Evolutionary conservation across 2,888 invertebrate species (phyloP).

Genomic region (Nomada flava): DNA sequence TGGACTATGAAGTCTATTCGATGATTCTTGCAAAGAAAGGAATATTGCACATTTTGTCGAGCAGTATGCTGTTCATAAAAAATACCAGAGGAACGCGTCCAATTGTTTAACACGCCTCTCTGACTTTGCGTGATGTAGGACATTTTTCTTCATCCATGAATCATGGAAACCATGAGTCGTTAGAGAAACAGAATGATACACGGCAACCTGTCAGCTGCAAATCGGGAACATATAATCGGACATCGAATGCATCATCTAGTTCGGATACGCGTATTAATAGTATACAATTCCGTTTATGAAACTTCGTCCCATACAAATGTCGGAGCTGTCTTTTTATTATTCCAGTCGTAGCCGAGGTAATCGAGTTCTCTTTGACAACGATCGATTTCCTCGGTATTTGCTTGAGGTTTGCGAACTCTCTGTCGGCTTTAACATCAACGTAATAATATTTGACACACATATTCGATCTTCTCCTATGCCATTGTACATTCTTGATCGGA

Average conservation of each 20-base stretch:
- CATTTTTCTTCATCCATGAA: conserved; percentile 21
- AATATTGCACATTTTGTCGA: conserved; percentile 12
- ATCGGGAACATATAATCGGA: conserved; percentile 58
- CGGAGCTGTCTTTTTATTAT: conserved; percentile 11
- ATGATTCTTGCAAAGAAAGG: not conserved
- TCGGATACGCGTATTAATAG: conserved; percentile 50
- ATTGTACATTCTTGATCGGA: not conserved
- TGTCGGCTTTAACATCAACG: not conserved
- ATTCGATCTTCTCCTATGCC: no score
- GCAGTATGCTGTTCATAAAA: conserved; percentile 11
- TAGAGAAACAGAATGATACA: conserved; percentile 21
- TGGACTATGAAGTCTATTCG: conserved; percentile 1
- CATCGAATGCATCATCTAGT: conserved; percentile 55
- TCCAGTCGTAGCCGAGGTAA: conserved; percentile 25
- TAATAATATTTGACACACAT: not conserved
- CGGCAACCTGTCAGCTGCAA: conserved; percentile 59
- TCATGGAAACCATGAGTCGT: conserved; percentile 17
- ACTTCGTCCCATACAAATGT: conserved; percentile 28
- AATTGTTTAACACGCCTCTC: conserved; percentile 22
- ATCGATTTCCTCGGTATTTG: conserved; percentile 30
- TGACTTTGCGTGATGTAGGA: conserved; percentile 17
- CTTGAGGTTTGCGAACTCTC: conserved; percentile 1
- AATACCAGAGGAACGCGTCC: conserved; percentile 11
- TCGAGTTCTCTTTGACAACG: conserved; percentile 32
- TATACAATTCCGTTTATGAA: conserved; percentile 60